Base-by-base conservation (phyloP, 2,888 invertebrate genomes). In the Epiblema foenella region DNA sequence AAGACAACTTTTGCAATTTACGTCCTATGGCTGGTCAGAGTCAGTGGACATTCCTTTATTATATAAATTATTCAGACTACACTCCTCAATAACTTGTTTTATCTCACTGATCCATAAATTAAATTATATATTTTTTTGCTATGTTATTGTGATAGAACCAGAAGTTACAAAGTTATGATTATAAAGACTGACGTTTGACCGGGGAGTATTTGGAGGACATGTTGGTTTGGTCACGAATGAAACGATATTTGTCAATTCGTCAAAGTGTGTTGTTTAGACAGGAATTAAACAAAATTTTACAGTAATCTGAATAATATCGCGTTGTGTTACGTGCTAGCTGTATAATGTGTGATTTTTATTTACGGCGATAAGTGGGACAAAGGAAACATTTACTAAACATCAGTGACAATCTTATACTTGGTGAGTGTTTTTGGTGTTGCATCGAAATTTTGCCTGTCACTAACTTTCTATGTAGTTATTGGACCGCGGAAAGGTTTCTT, bases 211-310 rank as follows among this genome's bases (percentile, higher is more conserved):
- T 83, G 89, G 90, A 86, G 78, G 92, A 91, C 92, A 92, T 93
- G 90, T 93, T 93, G 91, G 89, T 87, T 91, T 84, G 87, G 89
- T 89, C 89, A 90, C 85, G 87, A 90, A 83, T 83, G 83, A 84
- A 84, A 87, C 85, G 85, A 85, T 84, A 87, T 79, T 90, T 91
- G 91, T 91, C 92, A 91, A 89, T 88, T 92, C 89, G 86, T 89
- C 88, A 86, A 87, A 89, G 85, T 89, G 87, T 91, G 89, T 89
- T 91, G 89, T 90, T 88, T 89, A 88, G 85, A 85, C 83, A 79
- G 81, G 80, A 85, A 83, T 85, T 85, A 80, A 85, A 85, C 89
- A 87, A 92, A 93, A 91, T 90, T 92, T 74, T 82, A 78, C 73
- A 89, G 90, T 91, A 85, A 86, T 82, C 76, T 79, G 75, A 84